phyloP scores from a whole-genome alignment of 1,140 invertebrate species.

The Meloidogyne floridensis region DNA sequence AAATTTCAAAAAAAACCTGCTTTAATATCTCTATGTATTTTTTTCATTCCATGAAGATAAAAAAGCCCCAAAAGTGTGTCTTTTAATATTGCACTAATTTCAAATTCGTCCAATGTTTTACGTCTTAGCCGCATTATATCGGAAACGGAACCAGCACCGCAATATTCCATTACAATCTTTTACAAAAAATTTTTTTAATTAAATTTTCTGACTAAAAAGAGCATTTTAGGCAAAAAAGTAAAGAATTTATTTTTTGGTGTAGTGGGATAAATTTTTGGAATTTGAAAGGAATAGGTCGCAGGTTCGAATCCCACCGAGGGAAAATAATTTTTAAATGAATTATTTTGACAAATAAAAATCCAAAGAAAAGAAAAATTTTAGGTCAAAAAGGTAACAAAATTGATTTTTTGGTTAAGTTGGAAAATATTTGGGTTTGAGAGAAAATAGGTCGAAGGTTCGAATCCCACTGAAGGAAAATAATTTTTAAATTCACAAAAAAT shows the following conservation, averaged over 20 bases:
- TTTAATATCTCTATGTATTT: slow-evolving; percentile 75
- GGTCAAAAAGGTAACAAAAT: no score
- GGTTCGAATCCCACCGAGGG: not conserved
- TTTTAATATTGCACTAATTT: slow-evolving; percentile 91
- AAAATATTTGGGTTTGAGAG: no score
- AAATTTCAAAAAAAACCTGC: slow-evolving; percentile 71
- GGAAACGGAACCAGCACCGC: slow-evolving; percentile 95
- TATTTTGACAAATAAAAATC: not conserved
- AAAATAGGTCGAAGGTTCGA: no score
- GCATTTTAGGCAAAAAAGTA: no score
- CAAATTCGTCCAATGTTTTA: slow-evolving; percentile 87
- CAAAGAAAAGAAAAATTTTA: not conserved
- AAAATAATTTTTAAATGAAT: not conserved
- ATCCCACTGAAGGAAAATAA: no score
- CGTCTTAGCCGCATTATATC: slow-evolving; percentile 98
- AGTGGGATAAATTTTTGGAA: not conserved
- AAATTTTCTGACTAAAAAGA: no score
- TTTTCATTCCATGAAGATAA: slow-evolving; percentile 89
- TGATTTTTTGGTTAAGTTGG: no score
- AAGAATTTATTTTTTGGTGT: not conserved
- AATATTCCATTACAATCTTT: slow-evolving; percentile 99
- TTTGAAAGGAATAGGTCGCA: no score
- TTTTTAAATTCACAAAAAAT: not conserved
- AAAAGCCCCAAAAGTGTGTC: slow-evolving; percentile 94
- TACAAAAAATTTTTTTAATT: slow-evolving; percentile 39